These are phyloP conservation scores for Nephrotoma flavescens DNA, from an alignment of 2,888 invertebrate genomes.

Conservation along the genomic window DNA sequence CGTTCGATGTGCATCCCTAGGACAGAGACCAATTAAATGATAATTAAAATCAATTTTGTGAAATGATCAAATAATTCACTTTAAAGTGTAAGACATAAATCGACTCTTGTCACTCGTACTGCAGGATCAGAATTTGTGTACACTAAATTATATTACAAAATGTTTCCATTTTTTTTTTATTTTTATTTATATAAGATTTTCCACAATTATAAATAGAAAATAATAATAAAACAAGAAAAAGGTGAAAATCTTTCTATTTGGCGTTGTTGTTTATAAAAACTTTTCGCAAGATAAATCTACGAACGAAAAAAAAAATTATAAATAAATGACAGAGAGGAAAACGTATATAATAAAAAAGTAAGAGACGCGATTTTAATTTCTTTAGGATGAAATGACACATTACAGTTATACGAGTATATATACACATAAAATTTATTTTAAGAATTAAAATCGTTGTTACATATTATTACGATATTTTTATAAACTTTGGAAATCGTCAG, in stretches of 20 bases:
- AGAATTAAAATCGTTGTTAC: not conserved
- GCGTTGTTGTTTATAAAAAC: not conserved
- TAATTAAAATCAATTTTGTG: too few species aligned
- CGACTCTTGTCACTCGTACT: not conserved
- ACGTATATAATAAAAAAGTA: not conserved
- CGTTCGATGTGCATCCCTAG: too few species aligned
- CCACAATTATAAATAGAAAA: not conserved
- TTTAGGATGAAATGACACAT: not conserved
- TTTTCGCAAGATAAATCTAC: not conserved
- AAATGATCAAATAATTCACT: too few species aligned
- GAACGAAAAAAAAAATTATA: not conserved
- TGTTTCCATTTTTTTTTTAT: not conserved
- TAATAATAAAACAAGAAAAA: not conserved
- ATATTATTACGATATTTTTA: not conserved
- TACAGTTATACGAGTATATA: not conserved
- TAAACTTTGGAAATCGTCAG: not conserved
- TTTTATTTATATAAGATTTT: not conserved
- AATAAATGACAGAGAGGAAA: not conserved
- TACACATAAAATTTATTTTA: not conserved
- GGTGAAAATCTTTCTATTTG: not conserved
- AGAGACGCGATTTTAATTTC: not conserved
- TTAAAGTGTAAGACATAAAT: not conserved
- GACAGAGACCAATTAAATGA: too few species aligned
- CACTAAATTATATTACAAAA: not conserved
- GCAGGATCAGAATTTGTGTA: not conserved